These are phyloP conservation scores for Alcis repandata DNA, from an alignment of 2,888 invertebrate genomes.

Conservation along the genomic window DNA sequence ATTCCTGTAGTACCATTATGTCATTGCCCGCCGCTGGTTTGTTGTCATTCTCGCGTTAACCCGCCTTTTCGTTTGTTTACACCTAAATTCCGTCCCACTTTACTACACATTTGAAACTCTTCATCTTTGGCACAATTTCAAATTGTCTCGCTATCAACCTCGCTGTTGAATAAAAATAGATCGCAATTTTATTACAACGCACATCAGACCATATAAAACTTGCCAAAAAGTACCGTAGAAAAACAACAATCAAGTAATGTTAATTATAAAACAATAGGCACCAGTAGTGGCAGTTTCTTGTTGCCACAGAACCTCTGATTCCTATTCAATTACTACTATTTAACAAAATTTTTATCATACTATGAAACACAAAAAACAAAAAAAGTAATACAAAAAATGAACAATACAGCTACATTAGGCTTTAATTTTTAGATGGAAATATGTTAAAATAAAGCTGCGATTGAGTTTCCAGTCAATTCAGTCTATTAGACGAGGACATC, in stretches of 20 bases:
- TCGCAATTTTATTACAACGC: constrained; percentile 47
- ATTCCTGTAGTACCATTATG: constrained; percentile 63
- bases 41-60: constrained; percentile 57
- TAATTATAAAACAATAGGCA: neutral
- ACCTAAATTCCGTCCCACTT: constrained; percentile 42
- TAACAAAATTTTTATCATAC: too few relatives aligned
- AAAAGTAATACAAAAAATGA: too few relatives aligned
- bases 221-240: constrained; percentile 21
- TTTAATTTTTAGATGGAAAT: too few relatives aligned
- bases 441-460: too few relatives aligned
- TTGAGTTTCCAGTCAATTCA: too few relatives aligned
- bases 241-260: neutral
- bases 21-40: constrained; percentile 66
- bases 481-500: too few relatives aligned
- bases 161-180: constrained; percentile 66
- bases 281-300: neutral
- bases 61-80: constrained; percentile 56
- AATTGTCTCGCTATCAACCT: constrained; percentile 52
- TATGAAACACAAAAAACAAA: too few relatives aligned
- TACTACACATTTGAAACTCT: constrained; percentile 23
- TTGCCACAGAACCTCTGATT: neutral
- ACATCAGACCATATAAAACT: constrained; percentile 10
- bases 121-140: constrained; percentile 64
- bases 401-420: too few relatives aligned
- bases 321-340: neutral